Evolutionary conservation across 2,797 vertebrate species (phyloP), one percentile per base, ranked within the genome.

Genomic region (Enteromius radiatus): DNA sequence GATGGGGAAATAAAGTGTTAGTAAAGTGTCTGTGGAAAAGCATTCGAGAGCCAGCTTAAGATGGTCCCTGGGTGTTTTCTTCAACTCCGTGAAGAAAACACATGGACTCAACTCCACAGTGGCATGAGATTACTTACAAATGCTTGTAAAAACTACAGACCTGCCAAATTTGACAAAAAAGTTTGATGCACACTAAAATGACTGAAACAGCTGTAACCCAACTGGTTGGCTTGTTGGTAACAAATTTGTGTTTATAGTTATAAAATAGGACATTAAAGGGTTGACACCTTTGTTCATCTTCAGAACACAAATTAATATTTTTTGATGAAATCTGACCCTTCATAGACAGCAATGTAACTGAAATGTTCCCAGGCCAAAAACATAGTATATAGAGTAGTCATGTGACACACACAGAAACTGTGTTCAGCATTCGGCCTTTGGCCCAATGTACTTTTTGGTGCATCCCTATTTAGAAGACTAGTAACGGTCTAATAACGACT

Each of bases 21-120:
- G 33, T 17, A n/a, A 26, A 59, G 10, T 56, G 71, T 89, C 84
- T 92, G 91, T 76, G 36, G 74, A 76, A 61, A 75, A 38, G 71
- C 33, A 15, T 41, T 41, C 7, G 73, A 75, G 73, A 17, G 73
- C 52, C 73, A 75, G 52, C 12, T 17, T 10, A 3, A 59, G 52
- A 74, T 36, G 28, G 26, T 54, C 70, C 28, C 19, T 21, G 70
- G 70, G 45, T 73, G 45, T 52, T 73, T 71, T 31, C 69, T 71
- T 70, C 26, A 47, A 49, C 11, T 52, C 31, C 28, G 36, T 54
- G 70, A 73, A 73, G 47, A 73, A 52, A 73, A 36, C 71, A 74
- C 71, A 74, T 54, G 71, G 49, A 56, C 11, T 61, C 23, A 78
- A 67, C 63, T 67, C 76, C 63, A n/a, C 23, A 12, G 23, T 54